These are phyloP conservation scores for Calephelis perditalis DNA, from an alignment of 2,888 invertebrate genomes.

Conservation along the genomic window DNA sequence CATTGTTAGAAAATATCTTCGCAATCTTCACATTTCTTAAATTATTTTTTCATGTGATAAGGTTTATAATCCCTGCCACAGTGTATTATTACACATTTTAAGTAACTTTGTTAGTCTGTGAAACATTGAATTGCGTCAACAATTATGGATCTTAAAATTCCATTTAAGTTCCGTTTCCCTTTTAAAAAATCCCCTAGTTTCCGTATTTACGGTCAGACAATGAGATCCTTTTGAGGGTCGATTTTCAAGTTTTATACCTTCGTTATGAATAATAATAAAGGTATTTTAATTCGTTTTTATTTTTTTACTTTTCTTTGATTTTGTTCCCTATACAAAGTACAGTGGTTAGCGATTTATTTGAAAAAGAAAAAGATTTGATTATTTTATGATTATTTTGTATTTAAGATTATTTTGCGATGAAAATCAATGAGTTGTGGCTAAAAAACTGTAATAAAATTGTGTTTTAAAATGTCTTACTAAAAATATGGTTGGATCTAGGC, in stretches of 20 bases:
- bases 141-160: conserved; percentile 29
- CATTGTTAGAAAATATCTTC: too few species aligned
- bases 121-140: conserved; percentile 23
- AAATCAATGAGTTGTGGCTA: too few species aligned
- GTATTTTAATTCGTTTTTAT: too few species aligned
- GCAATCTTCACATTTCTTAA: neutral
- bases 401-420: too few species aligned
- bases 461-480: too few species aligned
- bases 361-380: too few species aligned
- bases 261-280: conserved; percentile 21
- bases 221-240: conserved; percentile 27
- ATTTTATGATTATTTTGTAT: too few species aligned
- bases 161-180: conserved; percentile 29
- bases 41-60: neutral
- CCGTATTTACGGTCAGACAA: conserved; percentile 28
- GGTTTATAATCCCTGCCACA: conserved; percentile 1
- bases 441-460: too few species aligned
- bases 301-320: too few species aligned
- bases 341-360: too few species aligned
- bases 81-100: conserved; percentile 1
- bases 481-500: too few species aligned
- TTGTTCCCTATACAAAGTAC: too few species aligned
- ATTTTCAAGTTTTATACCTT: conserved; percentile 20
- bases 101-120: conserved; percentile 7
- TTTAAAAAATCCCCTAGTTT: conserved; percentile 31